Percentiles rank a stretch among this genome's conserved stretches.
Conservation (phyloP, 2,113 vertebrate genomes). For the Silurus meridionalis region DNA sequence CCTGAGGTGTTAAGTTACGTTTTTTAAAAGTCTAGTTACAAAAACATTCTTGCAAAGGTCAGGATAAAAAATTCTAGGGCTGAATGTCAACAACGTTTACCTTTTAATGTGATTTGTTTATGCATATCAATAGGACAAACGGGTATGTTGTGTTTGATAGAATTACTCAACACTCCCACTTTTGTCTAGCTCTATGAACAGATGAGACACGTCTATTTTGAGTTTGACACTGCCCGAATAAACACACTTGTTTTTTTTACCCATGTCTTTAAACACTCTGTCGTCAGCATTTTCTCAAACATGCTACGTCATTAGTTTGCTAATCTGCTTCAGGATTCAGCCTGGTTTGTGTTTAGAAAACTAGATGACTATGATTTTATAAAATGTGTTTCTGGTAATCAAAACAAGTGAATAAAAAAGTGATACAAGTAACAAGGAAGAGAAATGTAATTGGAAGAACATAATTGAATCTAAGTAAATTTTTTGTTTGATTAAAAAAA, state of each 20-base stretch:
- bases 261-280: neutral
- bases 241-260: constrained; percentile 8
- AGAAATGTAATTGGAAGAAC: neutral
- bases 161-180: neutral
- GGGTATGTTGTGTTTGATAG: neutral
- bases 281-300: neutral
- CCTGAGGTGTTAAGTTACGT: neutral
- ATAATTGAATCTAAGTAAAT: neutral
- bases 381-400: neutral
- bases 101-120: neutral
- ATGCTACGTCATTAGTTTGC: neutral
- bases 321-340: constrained; percentile 8
- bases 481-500: neutral
- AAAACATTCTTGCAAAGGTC: neutral
- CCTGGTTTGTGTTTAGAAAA: neutral
- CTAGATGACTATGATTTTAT: neutral
- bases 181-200: neutral
- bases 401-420: neutral
- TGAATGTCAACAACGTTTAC: neutral
- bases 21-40: neutral
- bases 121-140: neutral
- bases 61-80: neutral
- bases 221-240: neutral
- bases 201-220: neutral
- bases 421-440: neutral